A percentile compares a stretch with the other conserved stretches of the same genome.
phyloP scores from a whole-genome alignment of 2,113 vertebrate species.

The Anoplopoma fimbria region DNA sequence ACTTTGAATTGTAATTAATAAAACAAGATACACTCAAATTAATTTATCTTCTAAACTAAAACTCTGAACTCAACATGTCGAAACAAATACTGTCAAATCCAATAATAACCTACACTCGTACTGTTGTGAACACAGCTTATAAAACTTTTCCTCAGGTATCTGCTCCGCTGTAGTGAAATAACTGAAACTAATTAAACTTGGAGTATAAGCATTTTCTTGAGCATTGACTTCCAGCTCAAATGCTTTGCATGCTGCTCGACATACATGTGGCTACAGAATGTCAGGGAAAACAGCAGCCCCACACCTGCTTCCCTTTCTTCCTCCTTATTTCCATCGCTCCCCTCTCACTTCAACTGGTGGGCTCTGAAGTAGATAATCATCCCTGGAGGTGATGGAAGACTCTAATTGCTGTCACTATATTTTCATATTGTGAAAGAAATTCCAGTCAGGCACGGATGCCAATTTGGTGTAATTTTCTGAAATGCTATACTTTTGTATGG shows the following conservation, averaged over 20 bases:
- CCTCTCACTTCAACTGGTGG: constrained; percentile 42
- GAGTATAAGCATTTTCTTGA: not conserved
- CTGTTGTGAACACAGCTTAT: not conserved
- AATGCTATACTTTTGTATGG: constrained; percentile 76
- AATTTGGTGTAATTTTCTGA: constrained; percentile 83
- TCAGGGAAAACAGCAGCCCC: constrained; percentile 22
- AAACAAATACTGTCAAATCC: not conserved
- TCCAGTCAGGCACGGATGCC: constrained; percentile 68
- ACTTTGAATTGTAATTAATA: not conserved
- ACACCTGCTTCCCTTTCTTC: constrained; percentile 61
- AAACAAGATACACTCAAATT: not conserved
- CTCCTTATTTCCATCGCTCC: constrained; percentile 45
- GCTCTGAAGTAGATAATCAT: constrained; percentile 72
- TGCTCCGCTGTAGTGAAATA: not conserved
- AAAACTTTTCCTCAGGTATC: not conserved
- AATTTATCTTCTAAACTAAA: not conserved
- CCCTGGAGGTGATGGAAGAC: constrained; percentile 69
- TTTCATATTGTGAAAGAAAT: constrained; percentile 70
- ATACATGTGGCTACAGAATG: not conserved
- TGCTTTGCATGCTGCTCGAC: constrained; percentile 5
- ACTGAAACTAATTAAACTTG: not conserved
- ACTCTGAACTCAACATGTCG: not conserved
- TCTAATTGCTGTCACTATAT: constrained; percentile 72
- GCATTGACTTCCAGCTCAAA: not conserved
- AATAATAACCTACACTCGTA: not conserved